A percentile compares a stretch with the other conserved stretches of the same genome.
Conservation (phyloP, 2,888 invertebrate species). For the Caenorhabditis uteleia region DNA sequence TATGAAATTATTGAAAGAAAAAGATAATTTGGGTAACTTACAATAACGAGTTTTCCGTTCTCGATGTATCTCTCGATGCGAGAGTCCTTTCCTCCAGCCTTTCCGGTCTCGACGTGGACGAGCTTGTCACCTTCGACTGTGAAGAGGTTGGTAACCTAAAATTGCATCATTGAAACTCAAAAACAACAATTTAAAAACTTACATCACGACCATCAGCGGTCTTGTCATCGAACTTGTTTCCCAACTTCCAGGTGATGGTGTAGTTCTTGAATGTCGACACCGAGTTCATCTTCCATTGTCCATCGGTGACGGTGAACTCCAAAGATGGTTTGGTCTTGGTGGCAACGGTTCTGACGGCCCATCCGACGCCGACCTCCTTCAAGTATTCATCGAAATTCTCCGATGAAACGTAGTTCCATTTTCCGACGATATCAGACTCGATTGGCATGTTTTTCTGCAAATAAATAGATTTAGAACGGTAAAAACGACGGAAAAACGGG, state of each 20-base stretch:
- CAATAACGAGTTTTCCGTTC: constrained; percentile 58
- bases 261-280: constrained; percentile 68
- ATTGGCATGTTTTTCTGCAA: constrained; percentile 42
- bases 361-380: constrained; percentile 64
- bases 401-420: constrained; percentile 64
- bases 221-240: constrained; percentile 57
- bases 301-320: constrained; percentile 56
- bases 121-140: constrained; percentile 60
- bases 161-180: not conserved
- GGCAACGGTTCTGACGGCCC: constrained; percentile 64
- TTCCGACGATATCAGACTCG: constrained; percentile 57
- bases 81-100: constrained; percentile 59
- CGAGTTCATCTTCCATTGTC: constrained; percentile 62
- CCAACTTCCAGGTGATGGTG: constrained; percentile 60
- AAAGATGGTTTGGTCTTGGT: constrained; percentile 62
- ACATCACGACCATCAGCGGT: constrained; percentile 67
- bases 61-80: constrained; percentile 57
- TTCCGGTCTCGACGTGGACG: constrained; percentile 58
- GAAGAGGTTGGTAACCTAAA: constrained; percentile 54
- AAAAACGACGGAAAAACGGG: too few relatives aligned
- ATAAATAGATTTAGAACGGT: too few relatives aligned
- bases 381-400: constrained; percentile 68
- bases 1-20: too few relatives aligned
- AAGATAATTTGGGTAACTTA: constrained; percentile 16
- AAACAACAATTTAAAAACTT: constrained; percentile 9